phyloP scores from a whole-genome alignment of 1,140 invertebrate species.

The Papilio aristodemus region DNA sequence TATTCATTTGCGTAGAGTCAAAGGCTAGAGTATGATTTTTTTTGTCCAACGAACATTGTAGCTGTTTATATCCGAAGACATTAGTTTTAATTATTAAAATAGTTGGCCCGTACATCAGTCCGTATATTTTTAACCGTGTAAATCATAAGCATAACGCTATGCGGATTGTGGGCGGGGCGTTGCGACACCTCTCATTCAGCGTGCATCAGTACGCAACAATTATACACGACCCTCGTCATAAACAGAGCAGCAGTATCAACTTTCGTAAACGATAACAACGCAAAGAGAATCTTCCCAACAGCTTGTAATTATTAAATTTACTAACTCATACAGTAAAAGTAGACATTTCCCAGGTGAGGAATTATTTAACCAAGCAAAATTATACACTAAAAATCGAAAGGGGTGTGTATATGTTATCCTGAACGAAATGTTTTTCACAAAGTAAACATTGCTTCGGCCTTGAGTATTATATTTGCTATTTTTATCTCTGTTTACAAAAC shows the following conservation, averaged over 20 bases:
- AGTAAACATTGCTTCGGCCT: not conserved
- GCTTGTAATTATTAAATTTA: too few species aligned
- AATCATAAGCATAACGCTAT: slow-evolving; percentile 7
- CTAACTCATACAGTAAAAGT: too few species aligned
- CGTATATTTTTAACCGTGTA: slow-evolving; percentile 13
- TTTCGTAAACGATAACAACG: too few species aligned
- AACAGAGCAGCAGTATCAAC: too few species aligned
- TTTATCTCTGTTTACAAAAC: not conserved
- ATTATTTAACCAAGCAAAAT: too few species aligned
- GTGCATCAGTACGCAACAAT: not conserved
- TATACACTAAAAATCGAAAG: too few species aligned
- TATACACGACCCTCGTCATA: not conserved
- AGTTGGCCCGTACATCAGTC: not conserved
- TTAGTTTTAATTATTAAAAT: not conserved
- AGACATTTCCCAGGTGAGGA: too few species aligned
- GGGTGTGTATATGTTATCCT: not conserved
- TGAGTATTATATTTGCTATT: not conserved
- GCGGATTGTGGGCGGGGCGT: not conserved
- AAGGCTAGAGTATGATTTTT: too few species aligned
- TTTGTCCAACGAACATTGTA: not conserved
- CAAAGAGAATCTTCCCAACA: too few species aligned
- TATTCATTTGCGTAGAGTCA: too few species aligned
- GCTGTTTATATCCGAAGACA: not conserved
- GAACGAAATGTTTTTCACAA: not conserved
- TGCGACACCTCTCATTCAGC: not conserved